A percentile compares a stretch with the other conserved stretches of the same genome.
phyloP scores from a whole-genome alignment of 2,888 invertebrate species.

The Apoda limacodes region DNA sequence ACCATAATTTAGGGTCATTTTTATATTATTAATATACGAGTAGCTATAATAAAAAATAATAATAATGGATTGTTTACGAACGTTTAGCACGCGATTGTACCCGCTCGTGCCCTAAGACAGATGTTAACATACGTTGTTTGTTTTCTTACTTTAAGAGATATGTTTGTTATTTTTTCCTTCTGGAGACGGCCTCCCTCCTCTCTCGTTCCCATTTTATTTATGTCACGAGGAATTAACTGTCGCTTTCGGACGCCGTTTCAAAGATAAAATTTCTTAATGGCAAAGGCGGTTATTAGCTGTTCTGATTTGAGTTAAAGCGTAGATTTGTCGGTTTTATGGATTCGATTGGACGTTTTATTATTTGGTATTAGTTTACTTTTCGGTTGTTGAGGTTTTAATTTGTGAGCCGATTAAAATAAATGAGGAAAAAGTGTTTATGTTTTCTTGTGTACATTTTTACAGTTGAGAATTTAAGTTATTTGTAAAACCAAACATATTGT shows the following conservation, averaged over 20 bases:
- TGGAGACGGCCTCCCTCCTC: constrained; percentile 35
- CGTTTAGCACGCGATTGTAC: constrained; percentile 36
- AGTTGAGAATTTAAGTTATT: no score
- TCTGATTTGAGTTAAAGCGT: constrained; percentile 21
- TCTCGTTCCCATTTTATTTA: constrained; percentile 55
- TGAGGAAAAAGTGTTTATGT: no score
- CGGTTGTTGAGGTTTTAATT: no score
- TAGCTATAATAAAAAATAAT: no score
- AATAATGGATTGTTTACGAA: no score
- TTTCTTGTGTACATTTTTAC: no score
- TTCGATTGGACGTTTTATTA: constrained; percentile 21
- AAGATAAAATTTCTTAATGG: constrained; percentile 52
- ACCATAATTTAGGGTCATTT: no score
- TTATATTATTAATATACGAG: no score
- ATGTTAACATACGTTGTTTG: constrained; percentile 69
- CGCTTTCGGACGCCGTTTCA: constrained; percentile 34
- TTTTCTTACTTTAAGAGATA: constrained; percentile 65
- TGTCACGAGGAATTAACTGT: constrained; percentile 63
- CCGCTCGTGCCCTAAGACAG: constrained; percentile 52
- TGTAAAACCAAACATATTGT: no score
- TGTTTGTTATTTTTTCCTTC: constrained; percentile 60
- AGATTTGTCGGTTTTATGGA: constrained; percentile 21
- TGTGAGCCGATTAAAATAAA: no score
- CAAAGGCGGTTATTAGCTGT: constrained; percentile 29
- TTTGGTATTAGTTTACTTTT: constrained; percentile 16